Conservation (phyloP, 2,113 vertebrate species). For the Bos javanicus region DNA sequence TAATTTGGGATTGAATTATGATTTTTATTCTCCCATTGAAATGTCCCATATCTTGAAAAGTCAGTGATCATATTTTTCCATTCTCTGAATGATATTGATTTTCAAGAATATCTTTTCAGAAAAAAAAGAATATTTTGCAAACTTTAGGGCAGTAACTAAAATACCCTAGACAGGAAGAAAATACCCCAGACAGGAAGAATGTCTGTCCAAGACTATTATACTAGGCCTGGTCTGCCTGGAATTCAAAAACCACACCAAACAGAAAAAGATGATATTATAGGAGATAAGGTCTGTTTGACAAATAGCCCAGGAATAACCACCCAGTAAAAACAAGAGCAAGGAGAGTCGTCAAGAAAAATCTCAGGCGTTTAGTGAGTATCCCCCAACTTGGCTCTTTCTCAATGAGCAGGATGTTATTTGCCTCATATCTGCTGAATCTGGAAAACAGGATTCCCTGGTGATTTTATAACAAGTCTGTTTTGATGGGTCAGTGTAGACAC, state of each 20-base stretch:
- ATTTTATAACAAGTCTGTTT: constrained; percentile 35
- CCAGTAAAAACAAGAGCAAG: constrained; percentile 28
- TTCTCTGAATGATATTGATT: constrained; percentile 52
- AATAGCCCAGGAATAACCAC: constrained; percentile 33
- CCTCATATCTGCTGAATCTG: constrained; percentile 35
- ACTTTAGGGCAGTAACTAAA: constrained; percentile 60
- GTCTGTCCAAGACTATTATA: constrained; percentile 72
- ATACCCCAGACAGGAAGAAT: constrained; percentile 73
- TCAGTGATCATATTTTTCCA: constrained; percentile 29
- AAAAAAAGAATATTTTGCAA: constrained; percentile 53
- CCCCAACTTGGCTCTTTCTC: neutral
- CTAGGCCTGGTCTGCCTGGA: constrained; percentile 56
- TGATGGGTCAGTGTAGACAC: neutral
- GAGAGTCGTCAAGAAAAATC: constrained; percentile 23
- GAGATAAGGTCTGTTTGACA: constrained; percentile 58
- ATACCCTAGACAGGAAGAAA: constrained; percentile 75
- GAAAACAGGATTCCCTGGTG: constrained; percentile 23
- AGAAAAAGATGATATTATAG: constrained; percentile 58
- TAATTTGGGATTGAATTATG: neutral
- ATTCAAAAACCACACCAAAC: constrained; percentile 59
- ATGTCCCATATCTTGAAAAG: neutral
- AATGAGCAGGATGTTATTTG: constrained; percentile 36
- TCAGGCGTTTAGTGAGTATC: neutral
- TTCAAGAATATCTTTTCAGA: constrained; percentile 65
- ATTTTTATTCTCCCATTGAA: neutral